Evolutionary conservation across 37 sponge, comb jelly and placozoan genomes (phyloP).

Genomic region (Ephydatia muelleri): DNA sequence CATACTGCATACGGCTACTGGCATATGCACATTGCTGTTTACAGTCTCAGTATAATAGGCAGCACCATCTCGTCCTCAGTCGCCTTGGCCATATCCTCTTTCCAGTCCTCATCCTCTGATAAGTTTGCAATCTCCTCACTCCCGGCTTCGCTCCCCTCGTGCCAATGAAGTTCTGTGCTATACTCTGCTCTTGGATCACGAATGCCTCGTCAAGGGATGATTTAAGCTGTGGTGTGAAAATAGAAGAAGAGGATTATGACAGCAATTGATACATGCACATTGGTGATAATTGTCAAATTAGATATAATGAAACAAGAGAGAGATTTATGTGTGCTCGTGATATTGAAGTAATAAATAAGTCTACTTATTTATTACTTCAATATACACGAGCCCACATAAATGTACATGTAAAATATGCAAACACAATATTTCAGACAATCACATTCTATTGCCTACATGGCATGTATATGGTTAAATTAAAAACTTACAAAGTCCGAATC

Average conservation of each 20-base stretch:
- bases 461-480: background rate
- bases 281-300: background rate
- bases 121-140: slow-evolving; percentile 94
- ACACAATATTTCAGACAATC: background rate
- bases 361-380: no score
- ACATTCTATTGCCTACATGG: background rate
- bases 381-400: background rate
- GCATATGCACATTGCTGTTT: no score
- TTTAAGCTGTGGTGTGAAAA: slow-evolving; percentile 71
- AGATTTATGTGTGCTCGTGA: no score
- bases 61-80: no score
- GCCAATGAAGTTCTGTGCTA: slow-evolving; percentile 98
- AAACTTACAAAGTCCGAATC: no score
- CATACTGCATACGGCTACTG: no score
- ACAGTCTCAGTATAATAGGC: no score
- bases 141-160: slow-evolving; percentile 96
- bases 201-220: slow-evolving; percentile 99
- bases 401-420: background rate
- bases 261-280: background rate
- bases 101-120: slow-evolving; percentile 96
- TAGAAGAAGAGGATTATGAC: background rate
- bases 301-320: no score
- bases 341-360: no score
- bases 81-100: slow-evolving; percentile 96
- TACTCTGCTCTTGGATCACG: slow-evolving; percentile 98